These are phyloP conservation scores for Synergus itoensis DNA, from an alignment of 2,888 invertebrate species.

Conservation along the genomic window DNA sequence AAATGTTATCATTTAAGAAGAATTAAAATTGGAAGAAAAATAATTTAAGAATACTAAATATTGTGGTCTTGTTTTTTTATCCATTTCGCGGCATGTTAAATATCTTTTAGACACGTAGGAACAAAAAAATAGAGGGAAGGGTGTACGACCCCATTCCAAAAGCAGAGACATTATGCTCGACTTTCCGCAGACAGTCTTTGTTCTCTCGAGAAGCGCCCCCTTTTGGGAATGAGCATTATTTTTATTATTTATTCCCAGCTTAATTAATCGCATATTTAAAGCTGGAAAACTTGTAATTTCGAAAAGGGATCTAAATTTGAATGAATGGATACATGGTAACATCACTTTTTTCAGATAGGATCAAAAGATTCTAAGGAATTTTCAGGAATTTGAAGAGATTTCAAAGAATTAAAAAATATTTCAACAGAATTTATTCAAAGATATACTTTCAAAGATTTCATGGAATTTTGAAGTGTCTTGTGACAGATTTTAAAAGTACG, in stretches of 20 bases:
- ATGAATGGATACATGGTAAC: too few relatives aligned
- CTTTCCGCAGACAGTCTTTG: conserved; percentile 65
- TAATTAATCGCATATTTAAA: conserved; percentile 63
- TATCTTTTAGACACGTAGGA: neutral
- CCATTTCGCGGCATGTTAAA: neutral
- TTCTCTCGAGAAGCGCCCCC: conserved; percentile 64
- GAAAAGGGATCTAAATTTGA: neutral
- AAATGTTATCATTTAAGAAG: too few relatives aligned
- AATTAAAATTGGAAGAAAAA: too few relatives aligned
- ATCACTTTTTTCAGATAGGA: too few relatives aligned
- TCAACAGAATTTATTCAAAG: too few relatives aligned
- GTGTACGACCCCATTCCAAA: conserved; percentile 16
- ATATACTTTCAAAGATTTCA: too few relatives aligned
- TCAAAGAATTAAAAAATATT: too few relatives aligned
- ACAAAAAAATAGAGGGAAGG: neutral
- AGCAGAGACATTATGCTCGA: conserved; percentile 40
- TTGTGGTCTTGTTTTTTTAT: neutral
- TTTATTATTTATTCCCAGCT: conserved; percentile 68
- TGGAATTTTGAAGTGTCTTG: too few relatives aligned
- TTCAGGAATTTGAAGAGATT: too few relatives aligned
- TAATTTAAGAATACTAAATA: too few relatives aligned
- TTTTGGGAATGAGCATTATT: conserved; percentile 61
- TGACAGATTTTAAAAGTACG: too few relatives aligned
- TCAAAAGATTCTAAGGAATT: too few relatives aligned
- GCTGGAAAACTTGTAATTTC: conserved; percentile 53